Evolutionary conservation across 2,888 invertebrate genomes (phyloP), one percentile per base, ranked within the genome.

Genomic region (Dynastes maya): DNA sequence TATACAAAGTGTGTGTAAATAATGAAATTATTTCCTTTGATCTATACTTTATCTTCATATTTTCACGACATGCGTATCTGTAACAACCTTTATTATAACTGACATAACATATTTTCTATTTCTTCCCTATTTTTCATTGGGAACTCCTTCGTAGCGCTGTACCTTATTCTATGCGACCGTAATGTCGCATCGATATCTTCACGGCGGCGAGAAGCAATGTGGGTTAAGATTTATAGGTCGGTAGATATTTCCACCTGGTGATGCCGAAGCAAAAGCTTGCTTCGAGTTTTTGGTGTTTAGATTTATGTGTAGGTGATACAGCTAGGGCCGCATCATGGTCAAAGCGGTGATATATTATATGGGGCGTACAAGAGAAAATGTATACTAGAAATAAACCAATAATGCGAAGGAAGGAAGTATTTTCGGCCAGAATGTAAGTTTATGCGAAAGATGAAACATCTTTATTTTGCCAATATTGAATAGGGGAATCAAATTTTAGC

Each of bases 201-300:
- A 2, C 29, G 63, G 27, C 63, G 37, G 32, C 22, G 22, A 22
- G 27, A 37, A 63, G 63, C 22, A 58, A 29, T 63, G 63, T 32
- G 13, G 32, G 63, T 32, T 29, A 63, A 63, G 32, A 63, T 63
- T 63, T 63, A 63, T 63, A 63, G 32, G 29, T 63, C 32, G 32
- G 27, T 32, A 29, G 29, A 32, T 63, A 63, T 63, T 63, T 63
- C 27, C 63, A 63, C 63, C 63, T 63, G 63, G 63, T 5, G 29
- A 29, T 2, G 63, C 11, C 11, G 9, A 16, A 3, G 63, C 4
- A 63, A 63, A 37, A 29, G 63, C 32, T 58, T 58, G 27, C 29
- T 27, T 32, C 13, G 63, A 11, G 29, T 29, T 63, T 63, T 63
- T 32, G 29, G 29, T 13, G 9, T 32, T 27, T 3, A 4, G 63